These are phyloP conservation scores for Drosophila kohkoa DNA, from an alignment of 1,140 invertebrate species.

Conservation along the genomic window DNA sequence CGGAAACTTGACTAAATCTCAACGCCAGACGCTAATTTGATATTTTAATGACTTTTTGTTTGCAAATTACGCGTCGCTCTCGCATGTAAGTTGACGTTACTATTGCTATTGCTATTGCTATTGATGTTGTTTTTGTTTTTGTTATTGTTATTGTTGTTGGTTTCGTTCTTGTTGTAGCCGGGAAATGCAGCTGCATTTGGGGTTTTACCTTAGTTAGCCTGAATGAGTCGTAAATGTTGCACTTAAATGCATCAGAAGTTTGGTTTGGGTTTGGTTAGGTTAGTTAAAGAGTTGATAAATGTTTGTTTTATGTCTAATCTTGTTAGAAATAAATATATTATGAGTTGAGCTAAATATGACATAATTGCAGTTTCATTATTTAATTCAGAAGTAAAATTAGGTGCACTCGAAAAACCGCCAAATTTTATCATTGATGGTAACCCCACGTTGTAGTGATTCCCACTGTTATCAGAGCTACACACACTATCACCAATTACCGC, in stretches of 20 bases:
- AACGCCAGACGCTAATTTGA: slow-evolving; percentile 78
- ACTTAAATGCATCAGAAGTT: neutral
- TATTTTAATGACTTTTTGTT: slow-evolving; percentile 82
- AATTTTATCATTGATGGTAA: neutral
- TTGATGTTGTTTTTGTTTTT: slow-evolving; percentile 8
- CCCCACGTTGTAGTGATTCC: neutral
- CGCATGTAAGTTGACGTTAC: slow-evolving; percentile 20
- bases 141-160: neutral
- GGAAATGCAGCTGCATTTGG: slow-evolving; percentile 24
- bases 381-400: neutral
- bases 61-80: slow-evolving; percentile 66
- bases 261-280: neutral
- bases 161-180: slow-evolving; percentile 4
- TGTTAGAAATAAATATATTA: neutral
- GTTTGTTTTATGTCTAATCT: neutral
- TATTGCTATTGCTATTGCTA: slow-evolving; percentile 6
- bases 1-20: slow-evolving; percentile 68
- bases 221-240: slow-evolving; percentile 50
- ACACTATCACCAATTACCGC: slow-evolving; percentile 3
- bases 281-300: neutral
- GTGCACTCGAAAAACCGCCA: neutral
- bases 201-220: no score
- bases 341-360: neutral
- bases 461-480: slow-evolving; percentile 2
- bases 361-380: neutral